phyloP scores from a whole-genome alignment of 2,888 invertebrate species.

The Lymantria dispar region DNA sequence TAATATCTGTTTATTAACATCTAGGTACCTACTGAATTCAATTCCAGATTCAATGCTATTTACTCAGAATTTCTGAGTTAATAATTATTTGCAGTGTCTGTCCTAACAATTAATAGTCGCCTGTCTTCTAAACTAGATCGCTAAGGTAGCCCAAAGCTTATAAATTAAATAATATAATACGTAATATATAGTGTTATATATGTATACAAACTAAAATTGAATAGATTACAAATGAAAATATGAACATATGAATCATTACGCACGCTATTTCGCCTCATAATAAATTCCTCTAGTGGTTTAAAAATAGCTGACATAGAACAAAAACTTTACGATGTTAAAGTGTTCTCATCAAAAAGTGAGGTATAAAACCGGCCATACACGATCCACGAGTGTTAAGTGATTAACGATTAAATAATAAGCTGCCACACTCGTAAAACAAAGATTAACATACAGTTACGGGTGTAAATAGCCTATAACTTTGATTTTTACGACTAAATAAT shows the following conservation, averaged over 20 bases:
- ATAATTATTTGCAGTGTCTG: too few species aligned
- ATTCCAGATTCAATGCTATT: too few species aligned
- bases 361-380: slow-evolving; percentile 60
- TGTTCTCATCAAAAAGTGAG: slow-evolving; percentile 38
- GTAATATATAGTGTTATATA: too few species aligned
- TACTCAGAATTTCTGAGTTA: too few species aligned
- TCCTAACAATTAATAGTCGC: too few species aligned
- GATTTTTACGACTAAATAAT: slow-evolving; percentile 84
- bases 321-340: slow-evolving; percentile 30
- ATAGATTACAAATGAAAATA: too few species aligned
- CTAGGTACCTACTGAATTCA: too few species aligned
- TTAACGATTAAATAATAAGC: slow-evolving; percentile 80
- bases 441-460: slow-evolving; percentile 81
- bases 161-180: too few species aligned
- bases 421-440: slow-evolving; percentile 79
- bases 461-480: slow-evolving; percentile 83
- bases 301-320: slow-evolving; percentile 33
- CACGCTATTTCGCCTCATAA: slow-evolving; percentile 15
- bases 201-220: too few species aligned
- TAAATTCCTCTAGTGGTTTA: slow-evolving; percentile 31
- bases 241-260: slow-evolving; percentile 26
- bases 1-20: too few species aligned
- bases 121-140: too few species aligned
- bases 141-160: too few species aligned
- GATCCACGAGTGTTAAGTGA: slow-evolving; percentile 72